phyloP scores from a whole-genome alignment of 2,888 invertebrate genomes.

The Gnatocerus cornutus region DNA sequence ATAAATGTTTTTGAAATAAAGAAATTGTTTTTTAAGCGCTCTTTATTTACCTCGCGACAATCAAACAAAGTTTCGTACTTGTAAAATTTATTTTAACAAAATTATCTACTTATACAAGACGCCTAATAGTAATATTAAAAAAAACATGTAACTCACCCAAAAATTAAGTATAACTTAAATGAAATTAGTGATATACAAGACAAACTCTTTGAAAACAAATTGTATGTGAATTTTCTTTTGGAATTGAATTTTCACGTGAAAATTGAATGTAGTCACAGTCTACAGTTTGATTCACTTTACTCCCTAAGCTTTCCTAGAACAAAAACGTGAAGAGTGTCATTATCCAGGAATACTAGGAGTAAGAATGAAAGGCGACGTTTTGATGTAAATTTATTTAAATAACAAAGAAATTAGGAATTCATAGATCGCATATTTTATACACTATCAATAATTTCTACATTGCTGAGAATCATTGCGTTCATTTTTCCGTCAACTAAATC shows the following conservation, averaged over 20 bases:
- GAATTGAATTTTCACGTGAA: constrained; percentile 1
- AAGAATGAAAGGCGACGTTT: constrained; percentile 34
- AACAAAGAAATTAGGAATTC: constrained; percentile 62
- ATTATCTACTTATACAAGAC: constrained; percentile 27
- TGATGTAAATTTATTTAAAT: constrained; percentile 62
- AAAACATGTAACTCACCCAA: constrained; percentile 25
- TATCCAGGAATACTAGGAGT: constrained; percentile 19
- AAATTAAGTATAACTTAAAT: constrained; percentile 22
- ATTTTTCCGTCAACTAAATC: constrained; percentile 56
- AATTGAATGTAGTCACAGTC: constrained; percentile 7
- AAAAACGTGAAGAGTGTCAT: neutral
- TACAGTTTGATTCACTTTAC: constrained; percentile 19
- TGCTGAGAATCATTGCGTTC: constrained; percentile 56
- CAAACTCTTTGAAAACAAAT: constrained; percentile 3
- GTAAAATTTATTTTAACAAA: constrained; percentile 24
- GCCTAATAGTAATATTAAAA: constrained; percentile 20
- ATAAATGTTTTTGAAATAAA: constrained; percentile 72
- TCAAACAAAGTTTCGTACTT: constrained; percentile 11
- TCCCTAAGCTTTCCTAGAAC: constrained; percentile 16
- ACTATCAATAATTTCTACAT: constrained; percentile 56
- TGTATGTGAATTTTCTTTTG: neutral
- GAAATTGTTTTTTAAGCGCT: constrained; percentile 68
- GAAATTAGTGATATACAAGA: constrained; percentile 10
- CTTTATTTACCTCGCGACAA: neutral
- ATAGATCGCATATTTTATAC: constrained; percentile 61